These are phyloP conservation scores for Malthinus seriepunctatus DNA, from an alignment of 2,888 invertebrate genomes.

Conservation along the genomic window DNA sequence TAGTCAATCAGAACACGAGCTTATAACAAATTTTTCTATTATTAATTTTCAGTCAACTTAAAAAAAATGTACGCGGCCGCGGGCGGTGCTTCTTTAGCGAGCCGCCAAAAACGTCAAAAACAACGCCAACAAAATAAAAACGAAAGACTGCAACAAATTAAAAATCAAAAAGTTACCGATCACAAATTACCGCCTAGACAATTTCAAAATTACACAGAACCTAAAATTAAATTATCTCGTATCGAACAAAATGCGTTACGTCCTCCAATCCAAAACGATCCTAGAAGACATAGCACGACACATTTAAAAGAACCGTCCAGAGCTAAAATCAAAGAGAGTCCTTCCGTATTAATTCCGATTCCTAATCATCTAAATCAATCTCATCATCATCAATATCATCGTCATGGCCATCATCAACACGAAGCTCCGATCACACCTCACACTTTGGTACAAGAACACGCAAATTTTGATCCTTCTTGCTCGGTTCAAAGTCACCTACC, in stretches of 20 bases:
- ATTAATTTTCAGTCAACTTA: constrained; percentile 5
- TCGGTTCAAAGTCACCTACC: constrained; percentile 58
- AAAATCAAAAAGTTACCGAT: constrained; percentile 58
- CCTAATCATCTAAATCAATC: constrained; percentile 49
- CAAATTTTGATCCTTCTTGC: constrained; percentile 37
- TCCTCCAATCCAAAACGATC: constrained; percentile 44
- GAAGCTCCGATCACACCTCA: constrained; percentile 51
- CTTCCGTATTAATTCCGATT: constrained; percentile 58
- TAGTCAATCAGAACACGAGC: constrained; percentile 26
- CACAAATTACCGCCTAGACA: constrained; percentile 53
- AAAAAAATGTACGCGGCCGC: constrained; percentile 82
- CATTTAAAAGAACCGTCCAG: constrained; percentile 41
- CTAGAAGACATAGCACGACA: constrained; percentile 51
- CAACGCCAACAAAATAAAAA: constrained; percentile 57
- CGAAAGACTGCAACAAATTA: constrained; percentile 49
- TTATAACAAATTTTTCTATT: constrained; percentile 16
- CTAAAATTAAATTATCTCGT: constrained; percentile 59
- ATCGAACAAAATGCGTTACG: constrained; percentile 54
- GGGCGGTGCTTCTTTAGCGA: constrained; percentile 85
- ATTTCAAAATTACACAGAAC: constrained; percentile 60
- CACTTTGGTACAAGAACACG: constrained; percentile 43
- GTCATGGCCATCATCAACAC: constrained; percentile 56
- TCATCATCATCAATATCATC: constrained; percentile 48
- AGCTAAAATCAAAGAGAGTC: constrained; percentile 50
- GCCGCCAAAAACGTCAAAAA: constrained; percentile 72